Evolutionary conservation across 2,797 vertebrate genomes (phyloP).

Genomic region (Clarias pachynema): DNA sequence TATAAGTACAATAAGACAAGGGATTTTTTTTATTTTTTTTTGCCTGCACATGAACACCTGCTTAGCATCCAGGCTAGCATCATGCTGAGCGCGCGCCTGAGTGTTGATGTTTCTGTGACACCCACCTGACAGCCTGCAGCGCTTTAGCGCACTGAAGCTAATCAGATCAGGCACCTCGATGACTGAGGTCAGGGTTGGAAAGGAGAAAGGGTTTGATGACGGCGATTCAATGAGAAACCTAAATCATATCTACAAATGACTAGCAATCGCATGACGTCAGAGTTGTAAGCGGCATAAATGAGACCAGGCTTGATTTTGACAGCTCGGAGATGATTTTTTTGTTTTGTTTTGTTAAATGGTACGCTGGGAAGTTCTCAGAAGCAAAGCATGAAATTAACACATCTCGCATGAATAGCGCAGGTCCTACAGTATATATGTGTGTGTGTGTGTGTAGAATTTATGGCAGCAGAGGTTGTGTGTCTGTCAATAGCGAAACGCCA

Average conservation of each 20-base stretch:
- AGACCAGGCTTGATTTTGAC: background rate
- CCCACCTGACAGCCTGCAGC: conserved; percentile 18
- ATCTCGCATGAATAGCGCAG: background rate
- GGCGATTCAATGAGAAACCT: background rate
- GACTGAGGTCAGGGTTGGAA: background rate
- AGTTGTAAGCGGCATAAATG: background rate
- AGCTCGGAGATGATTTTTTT: background rate
- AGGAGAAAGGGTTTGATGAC: background rate
- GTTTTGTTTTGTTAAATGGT: background rate
- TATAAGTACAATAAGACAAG: background rate
- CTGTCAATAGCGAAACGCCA: background rate
- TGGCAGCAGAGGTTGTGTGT: background rate
- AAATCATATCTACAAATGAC: background rate
- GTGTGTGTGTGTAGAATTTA: background rate
- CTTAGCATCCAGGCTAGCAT: background rate
- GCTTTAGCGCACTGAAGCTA: background rate
- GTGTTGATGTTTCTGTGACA: background rate
- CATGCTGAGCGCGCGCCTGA: too few species aligned
- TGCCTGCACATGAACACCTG: background rate
- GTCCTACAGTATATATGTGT: background rate
- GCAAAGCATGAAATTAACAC: background rate
- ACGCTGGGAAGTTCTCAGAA: background rate
- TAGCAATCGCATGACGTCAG: background rate
- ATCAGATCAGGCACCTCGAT: background rate
- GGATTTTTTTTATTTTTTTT: too few species aligned